A percentile compares a stretch with the other conserved stretches of the same genome.
These are phyloP conservation scores for Sebastes trivittatus DNA, from an alignment of 2,797 vertebrate genomes.

Conservation along the genomic window DNA sequence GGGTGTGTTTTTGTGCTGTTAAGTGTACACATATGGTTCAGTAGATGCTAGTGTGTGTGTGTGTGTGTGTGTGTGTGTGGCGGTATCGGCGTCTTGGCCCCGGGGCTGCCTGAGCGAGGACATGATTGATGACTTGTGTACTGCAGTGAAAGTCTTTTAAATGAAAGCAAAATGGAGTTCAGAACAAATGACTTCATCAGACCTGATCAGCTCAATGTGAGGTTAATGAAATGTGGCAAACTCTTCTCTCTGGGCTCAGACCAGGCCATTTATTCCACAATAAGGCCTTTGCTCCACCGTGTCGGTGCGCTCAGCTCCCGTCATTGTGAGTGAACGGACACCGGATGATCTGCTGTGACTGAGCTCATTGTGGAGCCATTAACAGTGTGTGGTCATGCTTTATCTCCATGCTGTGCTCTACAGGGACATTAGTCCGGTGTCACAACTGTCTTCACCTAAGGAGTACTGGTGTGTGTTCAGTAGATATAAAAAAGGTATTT, in stretches of 20 bases:
- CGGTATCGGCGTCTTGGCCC: slow-evolving; percentile 54
- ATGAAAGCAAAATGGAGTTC: slow-evolving; percentile 62
- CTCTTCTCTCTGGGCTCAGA: slow-evolving; percentile 50
- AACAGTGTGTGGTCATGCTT: slow-evolving; percentile 20
- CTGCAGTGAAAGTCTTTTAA: slow-evolving; percentile 69
- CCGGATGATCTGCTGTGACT: slow-evolving; percentile 22
- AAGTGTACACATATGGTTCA: slow-evolving; percentile 51
- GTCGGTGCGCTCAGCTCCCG: slow-evolving; percentile 40
- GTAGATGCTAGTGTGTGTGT: slow-evolving; percentile 36
- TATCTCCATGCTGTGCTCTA: slow-evolving; percentile 1
- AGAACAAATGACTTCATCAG: slow-evolving; percentile 77
- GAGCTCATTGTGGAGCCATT: slow-evolving; percentile 21
- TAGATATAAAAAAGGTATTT: not conserved
- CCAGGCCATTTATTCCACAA: slow-evolving; percentile 63
- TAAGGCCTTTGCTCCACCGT: slow-evolving; percentile 46
- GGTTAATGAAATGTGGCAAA: slow-evolving; percentile 73
- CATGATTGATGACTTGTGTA: slow-evolving; percentile 81
- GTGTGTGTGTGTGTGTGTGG: slow-evolving; percentile 41
- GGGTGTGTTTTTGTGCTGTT: slow-evolving; percentile 44
- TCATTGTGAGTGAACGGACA: slow-evolving; percentile 31
- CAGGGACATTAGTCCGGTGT: slow-evolving; percentile 8
- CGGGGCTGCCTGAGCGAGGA: slow-evolving; percentile 26
- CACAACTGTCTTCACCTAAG: slow-evolving; percentile 5
- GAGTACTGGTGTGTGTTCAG: not conserved
- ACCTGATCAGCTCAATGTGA: slow-evolving; percentile 61